Evolutionary conservation across 2,888 invertebrate species (phyloP), one percentile per base, ranked within the genome.

Genomic region (Trichopoda pennipes): DNA sequence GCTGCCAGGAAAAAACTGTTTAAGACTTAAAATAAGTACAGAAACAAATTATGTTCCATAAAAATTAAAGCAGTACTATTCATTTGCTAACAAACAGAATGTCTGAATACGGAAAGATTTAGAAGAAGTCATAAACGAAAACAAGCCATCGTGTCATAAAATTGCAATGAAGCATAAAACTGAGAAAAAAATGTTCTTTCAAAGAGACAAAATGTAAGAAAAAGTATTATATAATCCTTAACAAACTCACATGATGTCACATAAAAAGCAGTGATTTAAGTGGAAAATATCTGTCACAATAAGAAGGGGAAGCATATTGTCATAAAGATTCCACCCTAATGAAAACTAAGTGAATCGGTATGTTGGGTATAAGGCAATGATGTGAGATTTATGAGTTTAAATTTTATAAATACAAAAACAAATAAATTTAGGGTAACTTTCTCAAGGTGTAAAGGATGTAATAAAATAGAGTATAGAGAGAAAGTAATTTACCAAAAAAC

Each of bases 91-190:
- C 21, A 19, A 69, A 61, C 14, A 23, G 49, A 64, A 49, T 58
- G 38, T 23, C 47, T 55, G 53, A 60, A 35, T 32, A 21, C 21
- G n/a, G 10, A 49, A 17, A 49, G 17, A 17, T 9, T 12, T 38
- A 44, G 23, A 7, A 66, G 35, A 14, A 42, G 38, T 32, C 28
- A n/a, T 10, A 28, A 23, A 49, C 4, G 17, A 12, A 60, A 72
- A 72, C 61, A 61, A 17, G 8, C 17, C 32, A 53, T 47, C 21
- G n/a, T 60, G 60, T 61, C 60, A 66, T 76, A 68, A 76, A 76
- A 68, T 32, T 76, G 69, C 76, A 76, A 61, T 76, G 69, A 69
- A 63, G 76, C 76, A 53, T 53, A 76, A 55, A 64, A 17, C 23
- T 32, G 10, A 28, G n/a, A 0, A 19, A 38, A 56, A 35, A 55